A percentile compares a stretch with the other conserved stretches of the same genome.
These are phyloP conservation scores for Chlorospingus flavigularis DNA, from an alignment of 2,797 vertebrate genomes.

Conservation along the genomic window DNA sequence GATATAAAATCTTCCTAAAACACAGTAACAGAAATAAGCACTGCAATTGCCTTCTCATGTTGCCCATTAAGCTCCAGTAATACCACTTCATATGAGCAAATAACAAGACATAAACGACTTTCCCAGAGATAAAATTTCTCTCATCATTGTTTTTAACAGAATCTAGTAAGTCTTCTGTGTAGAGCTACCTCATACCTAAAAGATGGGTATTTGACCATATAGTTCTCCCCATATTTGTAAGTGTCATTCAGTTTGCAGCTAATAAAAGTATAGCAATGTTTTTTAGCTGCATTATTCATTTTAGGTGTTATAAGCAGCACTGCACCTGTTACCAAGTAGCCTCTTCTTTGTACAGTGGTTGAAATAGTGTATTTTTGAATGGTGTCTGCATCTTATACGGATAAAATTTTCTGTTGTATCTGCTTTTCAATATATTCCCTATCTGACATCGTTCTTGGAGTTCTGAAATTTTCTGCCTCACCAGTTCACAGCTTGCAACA, in stretches of 20 bases:
- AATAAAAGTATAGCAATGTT: not conserved
- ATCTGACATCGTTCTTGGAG: not conserved
- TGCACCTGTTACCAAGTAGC: not conserved
- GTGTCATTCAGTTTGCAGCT: not conserved
- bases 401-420: not conserved
- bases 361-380: not conserved
- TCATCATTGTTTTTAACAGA: not conserved
- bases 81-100: not conserved
- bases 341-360: not conserved
- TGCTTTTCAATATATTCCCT: not conserved
- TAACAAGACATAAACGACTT: not conserved
- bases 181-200: not conserved
- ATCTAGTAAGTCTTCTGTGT: not conserved
- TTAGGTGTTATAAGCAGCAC: not conserved
- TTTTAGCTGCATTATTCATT: not conserved
- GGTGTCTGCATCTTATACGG: rapidly evolving
- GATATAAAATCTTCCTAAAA: not conserved
- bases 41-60: not conserved
- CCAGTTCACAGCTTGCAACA: not conserved
- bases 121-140: not conserved
- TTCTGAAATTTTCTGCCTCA: not conserved
- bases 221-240: not conserved
- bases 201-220: not conserved
- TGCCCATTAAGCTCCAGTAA: not conserved
- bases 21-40: not conserved